Base-by-base conservation (phyloP, 1,140 invertebrate species). In the Dinoponera quadriceps region DNA sequence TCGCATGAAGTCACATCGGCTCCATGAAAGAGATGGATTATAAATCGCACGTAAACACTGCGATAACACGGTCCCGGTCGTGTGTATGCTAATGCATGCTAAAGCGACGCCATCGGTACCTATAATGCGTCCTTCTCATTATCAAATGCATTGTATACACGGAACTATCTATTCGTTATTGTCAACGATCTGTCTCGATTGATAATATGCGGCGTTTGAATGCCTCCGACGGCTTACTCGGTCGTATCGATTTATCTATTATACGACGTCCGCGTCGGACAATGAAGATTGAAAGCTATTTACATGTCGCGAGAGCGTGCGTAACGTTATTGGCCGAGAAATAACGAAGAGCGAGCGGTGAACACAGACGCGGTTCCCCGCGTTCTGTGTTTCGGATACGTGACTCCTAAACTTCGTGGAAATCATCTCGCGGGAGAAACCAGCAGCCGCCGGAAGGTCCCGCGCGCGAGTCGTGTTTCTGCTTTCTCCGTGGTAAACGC, bases 121-220 rank as follows among this genome's bases (percentile, higher is more conserved):
- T 84, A 55, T 68, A 49, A 33, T n/a, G n/a, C 55, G 62, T 86
- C 82, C 83, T 84, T 57, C 55, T 22, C 68, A 72, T 82, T 71
- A 86, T 87, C 82, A 63, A 74, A 80, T 51, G 51, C 57, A 87
- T 87, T 87, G 86, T 87, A 59, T 16, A 11, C 14, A 33, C 81
- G 33, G 74, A 71, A 86, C 81, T 84, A 86, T 82, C 83, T 86
- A 84, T 62, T 80, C 86, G 74, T 87, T 85, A 84, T 84, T 87
- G 73, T 74, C 81, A n/a, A 62, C 81, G 55, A 86, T 86, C 82
- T 59, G 55, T 59, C 85, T 80, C 74, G 74, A 84, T 80, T 73
- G 62, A 87, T 87, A 69, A 38, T 14, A 38, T 14, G 20, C 65
- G 9, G 29, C 29, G 33, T 78, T 57, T 80, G 65, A 80, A 80